Evolutionary conservation across 2,888 invertebrate genomes (phyloP).

Genomic region (Machimus rusticus): DNA sequence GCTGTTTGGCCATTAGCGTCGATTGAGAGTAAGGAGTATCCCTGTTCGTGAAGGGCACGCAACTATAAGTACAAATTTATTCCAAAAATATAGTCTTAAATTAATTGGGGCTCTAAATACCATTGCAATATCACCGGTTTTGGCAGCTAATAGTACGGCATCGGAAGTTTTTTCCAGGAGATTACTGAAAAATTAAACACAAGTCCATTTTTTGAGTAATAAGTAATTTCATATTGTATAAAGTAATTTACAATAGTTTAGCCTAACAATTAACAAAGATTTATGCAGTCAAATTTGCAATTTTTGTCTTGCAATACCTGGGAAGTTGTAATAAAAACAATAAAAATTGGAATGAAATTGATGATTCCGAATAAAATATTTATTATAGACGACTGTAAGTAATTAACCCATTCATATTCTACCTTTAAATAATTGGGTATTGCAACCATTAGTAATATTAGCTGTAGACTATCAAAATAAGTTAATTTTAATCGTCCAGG

Average conservation of each 20-base stretch:
- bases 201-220: not conserved
- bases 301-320: not conserved
- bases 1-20: constrained; percentile 88
- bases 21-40: constrained; percentile 82
- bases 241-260: not conserved
- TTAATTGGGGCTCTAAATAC: constrained; percentile 60
- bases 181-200: constrained; percentile 69
- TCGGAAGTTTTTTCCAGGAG: constrained; percentile 84
- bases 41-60: constrained; percentile 82
- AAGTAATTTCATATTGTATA: not conserved
- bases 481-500: too few species aligned
- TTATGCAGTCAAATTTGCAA: constrained; percentile 32
- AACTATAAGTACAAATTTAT: constrained; percentile 65
- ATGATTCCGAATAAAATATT: not conserved
- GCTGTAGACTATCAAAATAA: too few species aligned
- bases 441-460: too few species aligned
- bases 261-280: not conserved
- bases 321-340: not conserved
- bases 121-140: constrained; percentile 80
- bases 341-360: not conserved
- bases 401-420: not conserved
- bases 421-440: too few species aligned
- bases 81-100: not conserved
- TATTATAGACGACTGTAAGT: not conserved
- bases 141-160: constrained; percentile 82